Percentiles rank a stretch among this genome's conserved stretches.
Evolutionary conservation across 2,113 vertebrate species (phyloP).

Genomic region (Ceyx margarethae): DNA sequence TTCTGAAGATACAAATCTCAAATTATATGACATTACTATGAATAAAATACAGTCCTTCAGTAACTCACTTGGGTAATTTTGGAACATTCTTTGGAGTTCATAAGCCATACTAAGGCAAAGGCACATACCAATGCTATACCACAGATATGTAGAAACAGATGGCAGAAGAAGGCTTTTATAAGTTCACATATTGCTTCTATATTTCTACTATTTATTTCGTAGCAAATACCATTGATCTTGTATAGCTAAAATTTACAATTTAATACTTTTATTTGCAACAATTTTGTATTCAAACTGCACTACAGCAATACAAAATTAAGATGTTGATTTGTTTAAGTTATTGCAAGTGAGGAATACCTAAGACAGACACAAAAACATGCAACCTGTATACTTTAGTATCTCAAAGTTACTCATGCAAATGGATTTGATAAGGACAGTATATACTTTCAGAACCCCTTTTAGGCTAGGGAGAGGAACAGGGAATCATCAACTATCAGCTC

Average conservation of each 20-base stretch:
- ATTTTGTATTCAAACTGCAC: background rate
- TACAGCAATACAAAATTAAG: background rate
- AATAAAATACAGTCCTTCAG: background rate
- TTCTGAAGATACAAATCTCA: background rate
- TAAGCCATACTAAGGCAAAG: background rate
- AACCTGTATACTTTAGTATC: constrained; percentile 28
- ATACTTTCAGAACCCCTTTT: constrained; percentile 76
- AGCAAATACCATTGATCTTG: background rate
- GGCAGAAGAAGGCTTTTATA: background rate
- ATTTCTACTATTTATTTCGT: background rate
- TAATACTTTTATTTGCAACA: background rate
- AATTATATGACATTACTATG: background rate
- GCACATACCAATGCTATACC: background rate
- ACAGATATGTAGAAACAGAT: background rate
- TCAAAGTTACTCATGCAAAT: constrained; percentile 73
- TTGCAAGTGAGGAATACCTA: constrained; percentile 61
- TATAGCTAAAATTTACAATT: background rate
- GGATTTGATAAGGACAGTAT: constrained; percentile 71
- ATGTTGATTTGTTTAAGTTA: background rate
- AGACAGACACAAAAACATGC: constrained; percentile 71
- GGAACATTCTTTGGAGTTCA: background rate
- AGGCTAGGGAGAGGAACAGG: background rate
- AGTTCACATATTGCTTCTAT: background rate
- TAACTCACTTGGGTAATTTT: background rate
- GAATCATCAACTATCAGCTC: background rate